Evolutionary conservation across 2,797 vertebrate genomes (phyloP), one percentile per base, ranked within the genome.

Genomic region (Podarcis lilfordi): DNA sequence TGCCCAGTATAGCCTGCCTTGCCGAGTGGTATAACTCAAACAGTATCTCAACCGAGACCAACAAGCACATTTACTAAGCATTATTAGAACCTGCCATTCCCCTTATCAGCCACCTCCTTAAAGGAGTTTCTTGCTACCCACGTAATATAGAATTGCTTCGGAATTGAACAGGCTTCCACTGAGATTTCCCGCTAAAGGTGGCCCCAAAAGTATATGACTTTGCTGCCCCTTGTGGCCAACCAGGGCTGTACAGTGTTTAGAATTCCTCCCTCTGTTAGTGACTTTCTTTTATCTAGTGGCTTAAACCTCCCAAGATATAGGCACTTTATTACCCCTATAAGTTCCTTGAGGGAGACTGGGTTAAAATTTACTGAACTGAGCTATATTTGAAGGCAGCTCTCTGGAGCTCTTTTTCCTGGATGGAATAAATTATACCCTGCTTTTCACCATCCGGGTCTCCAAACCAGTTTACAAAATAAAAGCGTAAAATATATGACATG

Each of bases 231-330:
- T 0, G 1, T 59, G 45, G n/a, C 82, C 0, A 0, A 69, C 7
- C 8, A 0, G 64, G 79, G 66, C 5, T 2, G 0, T 0, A 45
- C 0, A 1, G 3, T 29, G 32, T 64, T 45, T 19, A 87, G 0
- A 27, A 37, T 1, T 2, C 80, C 0, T 50, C n/a, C 23, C 69
- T 23, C 69, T 78, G 19, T 17, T 19, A 15, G 23, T 23, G 21
- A 64, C 59, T 61, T 61, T 17, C 32, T 11, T 74, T 68, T n/a
- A 71, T 83, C 8, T 68, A n/a, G 19, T 21, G 27, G 5, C 29
- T 13, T 84, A 6, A 15, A 45, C 23, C 9, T 74, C 32, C 50
- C 10, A 74, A 29, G 23, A 37, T 74, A 3, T 32, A 25, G 35
- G 72, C 5, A 23, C 59, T 13, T 85, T 61, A 74, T 11, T 84